phyloP scores from a whole-genome alignment of 2,113 vertebrate genomes.

The Crotalus viridis region DNA sequence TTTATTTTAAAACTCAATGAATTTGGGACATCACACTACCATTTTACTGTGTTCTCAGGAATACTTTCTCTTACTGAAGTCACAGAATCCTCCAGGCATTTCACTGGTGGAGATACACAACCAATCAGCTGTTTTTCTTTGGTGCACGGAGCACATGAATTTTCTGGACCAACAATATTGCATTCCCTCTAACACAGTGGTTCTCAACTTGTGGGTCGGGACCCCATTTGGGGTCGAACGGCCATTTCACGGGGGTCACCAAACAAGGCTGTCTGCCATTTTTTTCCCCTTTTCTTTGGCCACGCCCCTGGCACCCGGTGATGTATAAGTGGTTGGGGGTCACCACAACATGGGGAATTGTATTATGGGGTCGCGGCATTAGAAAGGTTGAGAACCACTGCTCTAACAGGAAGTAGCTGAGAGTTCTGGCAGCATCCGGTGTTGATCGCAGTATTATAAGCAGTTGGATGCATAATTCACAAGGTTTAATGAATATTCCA shows the following conservation, averaged over 20 bases:
- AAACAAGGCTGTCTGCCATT: no score
- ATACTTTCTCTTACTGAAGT: conserved; percentile 50
- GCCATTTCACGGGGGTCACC: no score
- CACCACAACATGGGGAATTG: no score
- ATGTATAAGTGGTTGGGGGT: no score
- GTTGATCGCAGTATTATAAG: conserved; percentile 75
- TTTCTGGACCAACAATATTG: conserved; percentile 65
- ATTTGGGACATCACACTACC: conserved; percentile 50
- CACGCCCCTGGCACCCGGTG: no score
- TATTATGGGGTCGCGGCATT: no score
- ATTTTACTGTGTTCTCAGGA: conserved; percentile 31
- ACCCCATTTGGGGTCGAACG: no score
- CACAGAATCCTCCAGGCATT: conserved; percentile 55
- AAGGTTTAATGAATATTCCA: conserved; percentile 81
- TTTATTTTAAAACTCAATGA: neutral
- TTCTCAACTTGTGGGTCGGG: no score
- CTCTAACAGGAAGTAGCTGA: conserved; percentile 69
- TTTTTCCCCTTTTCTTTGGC: no score
- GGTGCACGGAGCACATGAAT: conserved; percentile 31
- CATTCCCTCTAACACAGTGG: conserved; percentile 61
- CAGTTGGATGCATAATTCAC: conserved; percentile 78
- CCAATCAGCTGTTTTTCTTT: conserved; percentile 37
- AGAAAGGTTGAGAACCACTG: no score
- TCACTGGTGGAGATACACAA: conserved; percentile 47
- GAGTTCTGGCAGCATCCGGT: conserved; percentile 71